Evolutionary conservation across 2,888 invertebrate species (phyloP), one percentile per base, ranked within the genome.

Genomic region (Acanthacorydalis orientalis): DNA sequence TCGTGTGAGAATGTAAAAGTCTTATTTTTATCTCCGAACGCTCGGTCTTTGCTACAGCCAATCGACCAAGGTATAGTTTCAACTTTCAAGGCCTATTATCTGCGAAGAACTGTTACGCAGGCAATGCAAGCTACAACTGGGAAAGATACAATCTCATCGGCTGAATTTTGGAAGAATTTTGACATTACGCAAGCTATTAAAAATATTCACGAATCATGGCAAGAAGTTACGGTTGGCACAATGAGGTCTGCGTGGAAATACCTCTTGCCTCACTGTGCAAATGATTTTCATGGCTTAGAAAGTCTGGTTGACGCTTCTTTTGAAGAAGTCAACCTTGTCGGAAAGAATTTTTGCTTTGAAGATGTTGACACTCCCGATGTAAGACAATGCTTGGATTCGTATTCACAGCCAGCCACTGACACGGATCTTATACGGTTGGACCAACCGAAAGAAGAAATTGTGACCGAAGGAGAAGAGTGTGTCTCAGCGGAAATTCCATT

Each of bases 201-300:
- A 40, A 47, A 49, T 31, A 49, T 51, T 10, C 16, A 31, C 10
- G 49, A 51, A 31, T 46, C 50, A 34, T 51, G 49, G 48, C 34
- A 49, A 2, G 46, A 49, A 35, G 35, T 51, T 35, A 10, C 43
- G 7, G 11, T 7, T 1, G 39, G 32, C 2, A 37, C 7, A 11
- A 44, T 51, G 44, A 46, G 42, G 11, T 31, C 38, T 7, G 38
- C 44, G 4, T 51, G 50, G 50, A 43, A 48, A 11, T 35, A 41
- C 23, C 43, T 34, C 43, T 16, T 48, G 16, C 35, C 40, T 10
- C 40, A 12, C 42, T 46, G 16, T 44, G 48, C 43, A 33, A 48
- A 44, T 44, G 44, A 44, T 48, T 44, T 48, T 16, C 45, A 4
- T 48, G 43, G 15, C 12, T 48, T 48, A 44, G 43, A 48, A 48